Percentiles rank a stretch among this genome's conserved stretches.
Evolutionary conservation across 92 coral and sea anemone genomes (phyloP).

Genomic region (Epizoanthus scotinus): DNA sequence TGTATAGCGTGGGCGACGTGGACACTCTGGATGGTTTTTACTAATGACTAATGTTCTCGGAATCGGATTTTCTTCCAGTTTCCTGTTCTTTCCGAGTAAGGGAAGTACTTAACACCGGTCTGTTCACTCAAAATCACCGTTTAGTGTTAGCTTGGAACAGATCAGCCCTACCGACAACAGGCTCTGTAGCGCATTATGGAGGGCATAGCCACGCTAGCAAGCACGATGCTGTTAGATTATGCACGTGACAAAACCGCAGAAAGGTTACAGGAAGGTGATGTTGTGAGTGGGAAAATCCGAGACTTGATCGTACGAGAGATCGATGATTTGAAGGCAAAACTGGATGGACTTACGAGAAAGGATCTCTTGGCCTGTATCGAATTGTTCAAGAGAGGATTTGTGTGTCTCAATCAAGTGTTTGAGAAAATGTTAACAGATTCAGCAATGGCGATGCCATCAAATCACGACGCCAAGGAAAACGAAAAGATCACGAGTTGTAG

Average conservation of each 20-base stretch:
- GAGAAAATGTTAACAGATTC: background rate
- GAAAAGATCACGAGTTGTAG: background rate
- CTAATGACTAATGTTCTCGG: background rate
- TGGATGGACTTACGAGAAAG: background rate
- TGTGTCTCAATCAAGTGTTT: background rate
- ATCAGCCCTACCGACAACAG: background rate
- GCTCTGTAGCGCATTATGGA: background rate
- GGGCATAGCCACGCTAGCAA: background rate
- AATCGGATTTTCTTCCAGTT: background rate
- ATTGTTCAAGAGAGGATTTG: background rate
- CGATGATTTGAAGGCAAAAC: background rate
- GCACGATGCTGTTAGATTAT: background rate
- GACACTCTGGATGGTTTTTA: background rate
- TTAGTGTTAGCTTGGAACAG: no score
- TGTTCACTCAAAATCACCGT: background rate
- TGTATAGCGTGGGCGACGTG: no score
- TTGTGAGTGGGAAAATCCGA: background rate
- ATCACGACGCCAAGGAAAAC: background rate
- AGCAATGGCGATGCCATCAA: background rate
- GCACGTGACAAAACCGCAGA: background rate
- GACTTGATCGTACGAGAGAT: background rate
- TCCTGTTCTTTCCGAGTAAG: background rate
- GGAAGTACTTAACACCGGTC: background rate
- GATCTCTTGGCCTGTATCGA: slow-evolving; percentile 8
- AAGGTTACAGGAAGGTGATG: background rate